Evolutionary conservation across 2,888 invertebrate genomes (phyloP).

Genomic region (Polia nebulosa): DNA sequence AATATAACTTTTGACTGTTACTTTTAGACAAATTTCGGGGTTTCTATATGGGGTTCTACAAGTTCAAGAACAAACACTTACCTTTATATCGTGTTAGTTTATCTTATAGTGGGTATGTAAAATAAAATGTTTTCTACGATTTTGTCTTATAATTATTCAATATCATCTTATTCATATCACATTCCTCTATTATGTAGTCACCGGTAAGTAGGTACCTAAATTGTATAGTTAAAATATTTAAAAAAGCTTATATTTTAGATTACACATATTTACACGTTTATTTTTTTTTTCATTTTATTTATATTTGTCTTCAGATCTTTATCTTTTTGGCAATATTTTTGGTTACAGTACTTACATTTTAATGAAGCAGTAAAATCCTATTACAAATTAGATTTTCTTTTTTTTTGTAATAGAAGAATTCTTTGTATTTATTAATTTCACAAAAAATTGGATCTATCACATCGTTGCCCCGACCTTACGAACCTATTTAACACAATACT

Average conservation of each 20-base stretch:
- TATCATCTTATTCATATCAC: background rate
- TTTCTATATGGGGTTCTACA: background rate
- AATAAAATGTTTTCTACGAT: constrained; percentile 13
- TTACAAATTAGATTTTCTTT: background rate
- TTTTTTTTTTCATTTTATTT: too few relatives aligned
- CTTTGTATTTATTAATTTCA: too few relatives aligned
- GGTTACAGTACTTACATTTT: background rate
- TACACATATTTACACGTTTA: background rate
- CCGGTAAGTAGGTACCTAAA: background rate
- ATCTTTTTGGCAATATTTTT: background rate
- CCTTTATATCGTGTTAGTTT: constrained; percentile 18
- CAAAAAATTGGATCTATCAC: too few relatives aligned
- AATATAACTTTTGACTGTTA: background rate
- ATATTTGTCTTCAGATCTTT: too few relatives aligned
- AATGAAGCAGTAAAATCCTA: background rate
- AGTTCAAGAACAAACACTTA: constrained; percentile 19
- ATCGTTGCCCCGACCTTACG: too few relatives aligned
- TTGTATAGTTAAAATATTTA: background rate
- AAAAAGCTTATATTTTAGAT: background rate
- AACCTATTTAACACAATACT: too few relatives aligned
- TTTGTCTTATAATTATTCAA: background rate
- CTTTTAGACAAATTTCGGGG: background rate
- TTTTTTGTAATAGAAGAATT: too few relatives aligned
- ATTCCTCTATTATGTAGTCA: background rate
- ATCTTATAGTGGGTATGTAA: background rate